phyloP scores from a whole-genome alignment of 2,113 vertebrate species.

The Motacilla alba region DNA sequence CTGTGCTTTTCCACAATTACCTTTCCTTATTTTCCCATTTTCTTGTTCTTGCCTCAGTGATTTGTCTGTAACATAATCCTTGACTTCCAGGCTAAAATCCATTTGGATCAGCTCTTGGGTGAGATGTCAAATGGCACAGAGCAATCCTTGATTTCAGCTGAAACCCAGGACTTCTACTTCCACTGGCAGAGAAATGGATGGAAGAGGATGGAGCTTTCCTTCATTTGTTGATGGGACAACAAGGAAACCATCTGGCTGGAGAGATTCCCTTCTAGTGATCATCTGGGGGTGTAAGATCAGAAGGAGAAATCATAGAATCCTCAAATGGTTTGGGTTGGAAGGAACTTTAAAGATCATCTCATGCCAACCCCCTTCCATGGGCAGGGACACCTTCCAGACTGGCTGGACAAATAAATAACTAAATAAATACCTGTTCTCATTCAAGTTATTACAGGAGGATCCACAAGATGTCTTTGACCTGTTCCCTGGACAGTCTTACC shows the following conservation, averaged over 20 bases:
- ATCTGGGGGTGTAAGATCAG: neutral
- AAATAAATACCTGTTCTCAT: neutral
- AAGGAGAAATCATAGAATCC: neutral
- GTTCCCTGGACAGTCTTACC: neutral
- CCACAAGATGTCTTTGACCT: neutral
- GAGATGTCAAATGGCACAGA: neutral
- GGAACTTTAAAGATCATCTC: neutral
- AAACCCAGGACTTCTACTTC: neutral
- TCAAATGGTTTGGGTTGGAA: neutral
- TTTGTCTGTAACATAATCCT: neutral
- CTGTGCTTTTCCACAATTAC: neutral
- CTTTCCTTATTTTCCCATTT: neutral
- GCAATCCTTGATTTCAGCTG: neutral
- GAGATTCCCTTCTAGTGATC: neutral
- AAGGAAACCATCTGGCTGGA: neutral
- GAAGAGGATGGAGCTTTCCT: neutral
- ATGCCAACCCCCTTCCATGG: neutral
- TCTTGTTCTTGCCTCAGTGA: neutral
- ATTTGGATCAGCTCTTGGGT: neutral
- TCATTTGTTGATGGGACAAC: fast-evolving
- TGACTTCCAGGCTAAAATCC: neutral
- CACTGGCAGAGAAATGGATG: neutral
- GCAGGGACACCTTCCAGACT: neutral
- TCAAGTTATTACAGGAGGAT: neutral
- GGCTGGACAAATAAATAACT: neutral